phyloP scores from a whole-genome alignment of 64 coral and sea anemone genomes.

The Orbicella faveolata region DNA sequence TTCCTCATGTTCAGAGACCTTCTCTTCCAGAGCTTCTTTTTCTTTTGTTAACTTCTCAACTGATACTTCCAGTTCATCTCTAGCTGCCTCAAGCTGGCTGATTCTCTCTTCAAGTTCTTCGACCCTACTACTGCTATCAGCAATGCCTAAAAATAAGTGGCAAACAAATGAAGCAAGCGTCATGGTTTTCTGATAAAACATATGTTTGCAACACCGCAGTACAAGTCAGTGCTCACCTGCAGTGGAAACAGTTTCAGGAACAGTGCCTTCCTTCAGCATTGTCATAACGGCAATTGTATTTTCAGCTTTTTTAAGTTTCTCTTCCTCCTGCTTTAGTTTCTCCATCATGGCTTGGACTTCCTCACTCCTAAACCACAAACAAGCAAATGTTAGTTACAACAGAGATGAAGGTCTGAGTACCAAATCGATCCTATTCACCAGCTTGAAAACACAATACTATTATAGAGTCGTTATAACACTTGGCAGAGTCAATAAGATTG shows the following conservation, averaged over 20 bases:
- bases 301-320: conserved; percentile 89
- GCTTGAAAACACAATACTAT: no score
- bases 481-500: no score
- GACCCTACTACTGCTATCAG: conserved; percentile 60
- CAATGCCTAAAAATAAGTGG: conserved; percentile 32
- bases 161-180: no score
- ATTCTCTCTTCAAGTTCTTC: conserved; percentile 96
- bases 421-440: no score
- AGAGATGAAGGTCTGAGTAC: no score
- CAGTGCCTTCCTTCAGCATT: conserved; percentile 93
- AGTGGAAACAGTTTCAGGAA: conserved; percentile 76
- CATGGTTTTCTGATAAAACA: no score
- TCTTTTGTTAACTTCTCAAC: conserved; percentile 78
- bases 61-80: conserved; percentile 75
- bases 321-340: conserved; percentile 88
- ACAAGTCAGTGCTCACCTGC: neutral
- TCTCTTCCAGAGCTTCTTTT: conserved; percentile 63
- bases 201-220: neutral
- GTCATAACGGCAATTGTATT: conserved; percentile 94
- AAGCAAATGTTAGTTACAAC: neutral
- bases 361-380: conserved; percentile 61
- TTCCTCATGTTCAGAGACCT: conserved; percentile 58
- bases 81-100: conserved; percentile 65
- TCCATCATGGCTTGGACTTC: conserved; percentile 81
- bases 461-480: no score